A percentile compares a stretch with the other conserved stretches of the same genome.
phyloP scores from a whole-genome alignment of 2,113 vertebrate genomes.

The Callospermophilus lateralis region DNA sequence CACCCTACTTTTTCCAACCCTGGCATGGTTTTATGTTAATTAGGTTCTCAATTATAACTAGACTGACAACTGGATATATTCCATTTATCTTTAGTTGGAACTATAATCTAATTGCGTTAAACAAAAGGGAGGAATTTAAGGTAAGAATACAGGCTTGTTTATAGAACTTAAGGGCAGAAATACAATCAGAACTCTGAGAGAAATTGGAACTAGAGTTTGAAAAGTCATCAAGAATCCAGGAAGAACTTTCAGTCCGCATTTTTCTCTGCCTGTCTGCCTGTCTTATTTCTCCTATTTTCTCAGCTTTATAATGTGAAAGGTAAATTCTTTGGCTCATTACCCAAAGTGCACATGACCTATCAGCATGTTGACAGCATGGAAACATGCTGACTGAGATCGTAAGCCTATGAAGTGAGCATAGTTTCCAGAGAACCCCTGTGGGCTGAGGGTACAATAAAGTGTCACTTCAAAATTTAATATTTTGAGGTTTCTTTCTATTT shows the following conservation, averaged over 20 bases:
- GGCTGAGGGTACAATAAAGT: not conserved
- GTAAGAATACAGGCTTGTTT: not conserved
- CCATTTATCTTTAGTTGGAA: conserved; percentile 23
- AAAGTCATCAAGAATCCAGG: not conserved
- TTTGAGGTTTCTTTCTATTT: conserved; percentile 62
- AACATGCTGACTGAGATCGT: conserved; percentile 19
- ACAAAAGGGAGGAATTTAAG: conserved; percentile 9
- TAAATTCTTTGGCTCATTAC: not conserved
- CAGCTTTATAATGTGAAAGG: not conserved
- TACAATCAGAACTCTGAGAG: not conserved
- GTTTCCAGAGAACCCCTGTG: not conserved
- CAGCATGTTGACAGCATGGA: not conserved
- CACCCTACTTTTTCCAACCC: not conserved
- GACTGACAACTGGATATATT: not conserved
- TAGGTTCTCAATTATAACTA: conserved; percentile 2
- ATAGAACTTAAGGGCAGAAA: not conserved
- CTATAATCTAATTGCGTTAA: conserved; percentile 10
- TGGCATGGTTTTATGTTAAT: conserved; percentile 50
- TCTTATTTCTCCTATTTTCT: not conserved
- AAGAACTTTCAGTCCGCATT: not conserved
- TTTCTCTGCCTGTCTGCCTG: not conserved
- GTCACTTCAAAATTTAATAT: conserved; percentile 10
- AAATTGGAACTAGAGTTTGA: not conserved
- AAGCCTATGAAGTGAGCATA: not conserved
- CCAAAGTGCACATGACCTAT: not conserved